A percentile compares a stretch with the other conserved stretches of the same genome.
phyloP scores from a whole-genome alignment of 1,140 invertebrate genomes.

The Lasaia peninsularis region DNA sequence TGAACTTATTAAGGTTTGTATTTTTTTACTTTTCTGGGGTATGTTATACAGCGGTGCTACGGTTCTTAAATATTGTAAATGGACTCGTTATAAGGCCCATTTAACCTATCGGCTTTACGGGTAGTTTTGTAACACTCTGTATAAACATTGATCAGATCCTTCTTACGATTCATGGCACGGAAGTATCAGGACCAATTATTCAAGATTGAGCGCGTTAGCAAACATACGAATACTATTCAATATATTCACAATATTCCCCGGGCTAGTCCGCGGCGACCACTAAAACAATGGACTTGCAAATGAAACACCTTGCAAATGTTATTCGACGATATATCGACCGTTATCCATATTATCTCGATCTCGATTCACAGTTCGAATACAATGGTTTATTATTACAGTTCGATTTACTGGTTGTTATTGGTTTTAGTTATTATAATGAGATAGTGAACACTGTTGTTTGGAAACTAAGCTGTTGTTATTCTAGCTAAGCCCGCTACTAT shows the following conservation, averaged over 20 bases:
- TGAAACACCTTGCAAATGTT: constrained; percentile 1
- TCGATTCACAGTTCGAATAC: constrained; percentile 14
- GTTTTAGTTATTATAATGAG: not conserved
- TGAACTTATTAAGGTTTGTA: no score
- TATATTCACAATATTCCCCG: constrained; percentile 40
- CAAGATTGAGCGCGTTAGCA: constrained; percentile 35
- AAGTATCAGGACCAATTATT: constrained; percentile 38
- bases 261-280: constrained; percentile 27
- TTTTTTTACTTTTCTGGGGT: no score
- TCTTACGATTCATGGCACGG: not conserved
- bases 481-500: no score
- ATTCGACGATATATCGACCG: not conserved
- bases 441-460: not conserved
- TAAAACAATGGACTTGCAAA: constrained; percentile 24
- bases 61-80: no score
- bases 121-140: no score
- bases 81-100: no score
- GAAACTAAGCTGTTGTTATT: no score
- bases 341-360: not conserved
- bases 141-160: not conserved
- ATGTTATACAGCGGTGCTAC: no score
- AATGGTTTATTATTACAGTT: constrained; percentile 17
- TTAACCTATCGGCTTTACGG: no score
- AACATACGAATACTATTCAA: constrained; percentile 52
- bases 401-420: not conserved